phyloP scores from a whole-genome alignment of 1,140 invertebrate species.

The Limonius californicus region DNA sequence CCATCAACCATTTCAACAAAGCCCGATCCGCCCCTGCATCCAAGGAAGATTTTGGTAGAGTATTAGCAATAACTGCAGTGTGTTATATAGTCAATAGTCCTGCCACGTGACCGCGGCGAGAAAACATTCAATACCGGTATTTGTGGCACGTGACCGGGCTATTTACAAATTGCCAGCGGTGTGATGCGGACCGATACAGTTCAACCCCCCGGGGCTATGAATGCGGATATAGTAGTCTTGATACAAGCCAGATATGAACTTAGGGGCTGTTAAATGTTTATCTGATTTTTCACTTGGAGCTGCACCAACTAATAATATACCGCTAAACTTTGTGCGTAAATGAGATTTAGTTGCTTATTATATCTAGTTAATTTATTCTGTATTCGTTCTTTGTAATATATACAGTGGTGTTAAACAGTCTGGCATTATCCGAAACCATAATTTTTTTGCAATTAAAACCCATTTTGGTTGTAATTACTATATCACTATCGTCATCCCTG shows the following conservation, averaged over 20 bases:
- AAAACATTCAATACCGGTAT: conserved; percentile 42
- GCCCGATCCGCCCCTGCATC: too few relatives aligned
- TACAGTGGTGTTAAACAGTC: too few relatives aligned
- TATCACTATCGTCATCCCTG: too few relatives aligned
- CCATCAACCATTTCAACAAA: too few relatives aligned
- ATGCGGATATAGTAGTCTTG: conserved; percentile 6
- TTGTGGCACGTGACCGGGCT: conserved; percentile 39
- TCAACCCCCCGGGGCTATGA: conserved; percentile 18
- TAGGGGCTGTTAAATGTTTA: conserved; percentile 13
- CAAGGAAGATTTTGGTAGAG: background rate
- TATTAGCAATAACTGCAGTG: conserved; percentile 20
- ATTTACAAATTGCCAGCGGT: conserved; percentile 44
- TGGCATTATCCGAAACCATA: too few relatives aligned
- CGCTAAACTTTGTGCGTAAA: too few relatives aligned
- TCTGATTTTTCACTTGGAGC: conserved; percentile 9
- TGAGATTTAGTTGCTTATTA: too few relatives aligned
- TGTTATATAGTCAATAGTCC: conserved; percentile 8
- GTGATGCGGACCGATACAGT: conserved; percentile 31
- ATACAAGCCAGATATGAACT: conserved; percentile 15
- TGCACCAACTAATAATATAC: too few relatives aligned
- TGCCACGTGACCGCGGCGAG: conserved; percentile 36
- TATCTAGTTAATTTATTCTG: too few relatives aligned
- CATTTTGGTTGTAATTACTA: too few relatives aligned
- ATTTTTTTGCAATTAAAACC: too few relatives aligned
- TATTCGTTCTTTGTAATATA: too few relatives aligned